Evolutionary conservation across 2,797 vertebrate genomes (phyloP).

Genomic region (Sarcophilus harrisii): DNA sequence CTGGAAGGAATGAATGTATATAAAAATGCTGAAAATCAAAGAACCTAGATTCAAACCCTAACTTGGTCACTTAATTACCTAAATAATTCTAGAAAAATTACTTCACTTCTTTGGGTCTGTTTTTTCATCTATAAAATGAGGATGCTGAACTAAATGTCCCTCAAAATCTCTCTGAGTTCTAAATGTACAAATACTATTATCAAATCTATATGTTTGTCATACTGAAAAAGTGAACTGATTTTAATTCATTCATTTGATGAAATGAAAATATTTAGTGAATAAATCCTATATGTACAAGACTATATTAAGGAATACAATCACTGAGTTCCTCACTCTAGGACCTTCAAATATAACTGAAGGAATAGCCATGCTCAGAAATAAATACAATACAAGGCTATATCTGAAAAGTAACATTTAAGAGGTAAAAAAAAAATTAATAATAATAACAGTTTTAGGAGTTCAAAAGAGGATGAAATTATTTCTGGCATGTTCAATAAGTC

Average conservation of each 20-base stretch:
- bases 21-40: background rate
- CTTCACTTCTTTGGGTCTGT: background rate
- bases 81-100: background rate
- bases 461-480: constrained; percentile 11
- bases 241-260: background rate
- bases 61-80: background rate
- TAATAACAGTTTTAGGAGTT: background rate
- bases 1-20: background rate
- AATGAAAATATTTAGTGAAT: background rate
- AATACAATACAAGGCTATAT: background rate
- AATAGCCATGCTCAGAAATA: constrained; percentile 1
- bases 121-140: background rate
- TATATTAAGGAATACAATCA: background rate
- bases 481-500: background rate
- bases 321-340: background rate
- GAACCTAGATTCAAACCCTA: background rate
- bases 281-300: background rate
- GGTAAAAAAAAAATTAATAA: background rate
- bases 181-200: background rate
- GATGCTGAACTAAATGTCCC: background rate
- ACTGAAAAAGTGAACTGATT: background rate
- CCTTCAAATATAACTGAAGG: background rate
- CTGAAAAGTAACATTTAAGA: background rate
- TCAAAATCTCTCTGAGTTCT: background rate
- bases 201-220: background rate